These are phyloP conservation scores for Panurus biarmicus DNA, from an alignment of 2,113 vertebrate species.

Conservation along the genomic window DNA sequence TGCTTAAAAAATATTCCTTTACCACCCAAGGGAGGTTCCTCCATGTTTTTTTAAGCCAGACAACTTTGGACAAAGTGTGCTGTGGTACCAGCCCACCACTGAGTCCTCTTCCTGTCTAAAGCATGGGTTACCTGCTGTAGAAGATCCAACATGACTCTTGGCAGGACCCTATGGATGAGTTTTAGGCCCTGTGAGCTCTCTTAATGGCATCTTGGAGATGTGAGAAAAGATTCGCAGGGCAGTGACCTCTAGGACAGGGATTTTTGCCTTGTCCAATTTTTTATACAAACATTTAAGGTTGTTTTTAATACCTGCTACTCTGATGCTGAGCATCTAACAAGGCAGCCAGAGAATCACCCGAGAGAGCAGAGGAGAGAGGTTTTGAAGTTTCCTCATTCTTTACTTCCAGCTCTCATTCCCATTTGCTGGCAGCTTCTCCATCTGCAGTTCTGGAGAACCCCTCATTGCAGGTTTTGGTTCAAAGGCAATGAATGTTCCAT, in stretches of 20 bases:
- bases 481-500: constrained; percentile 4
- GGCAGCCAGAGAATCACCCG: accelerated
- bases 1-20: neutral
- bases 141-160: neutral
- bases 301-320: neutral
- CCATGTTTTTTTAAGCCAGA: neutral
- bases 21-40: neutral
- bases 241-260: neutral
- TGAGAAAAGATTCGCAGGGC: neutral
- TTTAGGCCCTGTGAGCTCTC: neutral
- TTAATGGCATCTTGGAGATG: neutral
- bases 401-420: neutral
- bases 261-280: neutral
- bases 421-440: neutral
- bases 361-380: neutral
- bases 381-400: neutral
- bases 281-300: neutral
- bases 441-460: neutral
- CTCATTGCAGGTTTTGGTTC: neutral
- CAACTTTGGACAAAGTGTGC: neutral
- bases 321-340: neutral
- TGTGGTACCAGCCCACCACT: neutral
- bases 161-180: neutral
- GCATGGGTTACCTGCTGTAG: neutral
- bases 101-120: neutral